These are phyloP conservation scores for Lutjanus campechanus DNA, from an alignment of 2,797 vertebrate species.

Conservation along the genomic window DNA sequence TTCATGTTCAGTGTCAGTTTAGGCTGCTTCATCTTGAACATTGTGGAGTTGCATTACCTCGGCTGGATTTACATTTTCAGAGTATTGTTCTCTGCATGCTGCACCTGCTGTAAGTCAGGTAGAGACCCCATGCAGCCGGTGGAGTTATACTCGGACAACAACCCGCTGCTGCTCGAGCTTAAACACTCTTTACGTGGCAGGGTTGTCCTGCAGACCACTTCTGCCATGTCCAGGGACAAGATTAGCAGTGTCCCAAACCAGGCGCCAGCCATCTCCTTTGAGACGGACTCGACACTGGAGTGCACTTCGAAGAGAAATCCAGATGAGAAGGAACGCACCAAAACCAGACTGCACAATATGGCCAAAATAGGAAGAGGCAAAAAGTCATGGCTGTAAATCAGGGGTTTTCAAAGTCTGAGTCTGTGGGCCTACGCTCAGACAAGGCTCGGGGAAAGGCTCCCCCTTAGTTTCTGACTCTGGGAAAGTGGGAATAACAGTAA, in stretches of 20 bases:
- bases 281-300: constrained; percentile 81
- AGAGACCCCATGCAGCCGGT: constrained; percentile 32
- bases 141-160: constrained; percentile 68
- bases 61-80: constrained; percentile 83
- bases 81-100: constrained; percentile 77
- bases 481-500: no score
- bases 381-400: constrained; percentile 82
- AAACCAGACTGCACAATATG: constrained; percentile 68
- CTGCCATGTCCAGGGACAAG: constrained; percentile 68
- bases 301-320: constrained; percentile 74
- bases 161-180: constrained; percentile 80
- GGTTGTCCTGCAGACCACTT: constrained; percentile 76
- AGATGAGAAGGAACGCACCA: constrained; percentile 61
- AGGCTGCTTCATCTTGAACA: constrained; percentile 83
- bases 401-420: no score
- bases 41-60: constrained; percentile 81
- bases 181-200: constrained; percentile 78
- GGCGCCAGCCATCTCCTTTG: constrained; percentile 81
- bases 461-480: no score
- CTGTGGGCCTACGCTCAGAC: no score
- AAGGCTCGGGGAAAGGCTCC: no score
- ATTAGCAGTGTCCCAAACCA: constrained; percentile 61
- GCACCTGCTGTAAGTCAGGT: constrained; percentile 69
- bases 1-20: constrained; percentile 83
- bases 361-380: constrained; percentile 74